Base-by-base conservation (phyloP, 2,888 invertebrate genomes). In the Drosophila merina region DNA sequence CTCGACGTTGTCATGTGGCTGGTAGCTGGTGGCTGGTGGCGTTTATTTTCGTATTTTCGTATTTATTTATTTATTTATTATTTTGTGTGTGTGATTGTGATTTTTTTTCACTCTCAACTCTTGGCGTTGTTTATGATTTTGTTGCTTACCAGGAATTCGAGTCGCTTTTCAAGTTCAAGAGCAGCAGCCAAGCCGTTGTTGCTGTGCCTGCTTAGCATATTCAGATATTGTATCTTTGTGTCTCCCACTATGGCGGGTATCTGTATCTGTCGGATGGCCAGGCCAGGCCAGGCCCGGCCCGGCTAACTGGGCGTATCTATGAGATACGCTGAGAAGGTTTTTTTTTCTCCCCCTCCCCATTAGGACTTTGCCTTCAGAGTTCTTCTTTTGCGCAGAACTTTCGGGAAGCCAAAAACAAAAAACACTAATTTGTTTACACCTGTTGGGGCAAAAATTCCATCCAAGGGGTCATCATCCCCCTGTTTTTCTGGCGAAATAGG, bases 141-240 rank as follows among this genome's bases (percentile, higher is more conserved):
- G 59, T 55, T 54, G 56, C 51, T 57, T 62, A 58, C 62, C 76
- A 86, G 85, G 87, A 81, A 86, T 81, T 68, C 64, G 62, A 52
- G 56, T 54, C 49, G 48, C 63, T 63, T 63, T 78, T 86, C 82
- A 86, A 81, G 86, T 81, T 81, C 87, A 81, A 84, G 86, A 84
- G 75, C 87, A 78, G 54, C 60, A 20, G 44, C 60, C 59, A n/a
- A 40, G 7, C 6, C 26, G 25, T 45, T 62, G 58, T 47, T 73
- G 64, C 63, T 58, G 30, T 26, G 55, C 42, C 64, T 76, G 48
- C 52, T 85, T 76, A 68, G 73, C 74, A 81, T 79, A 79, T 47
- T 58, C 50, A 25, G 44, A 44, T 44, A 44, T 44, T 44, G 44
- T 44, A 44, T 44, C 44, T 42, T 42, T 33, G 31, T 20, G 10